Evolutionary conservation across 2,113 vertebrate species (phyloP).

Genomic region (Cynocephalus volans): DNA sequence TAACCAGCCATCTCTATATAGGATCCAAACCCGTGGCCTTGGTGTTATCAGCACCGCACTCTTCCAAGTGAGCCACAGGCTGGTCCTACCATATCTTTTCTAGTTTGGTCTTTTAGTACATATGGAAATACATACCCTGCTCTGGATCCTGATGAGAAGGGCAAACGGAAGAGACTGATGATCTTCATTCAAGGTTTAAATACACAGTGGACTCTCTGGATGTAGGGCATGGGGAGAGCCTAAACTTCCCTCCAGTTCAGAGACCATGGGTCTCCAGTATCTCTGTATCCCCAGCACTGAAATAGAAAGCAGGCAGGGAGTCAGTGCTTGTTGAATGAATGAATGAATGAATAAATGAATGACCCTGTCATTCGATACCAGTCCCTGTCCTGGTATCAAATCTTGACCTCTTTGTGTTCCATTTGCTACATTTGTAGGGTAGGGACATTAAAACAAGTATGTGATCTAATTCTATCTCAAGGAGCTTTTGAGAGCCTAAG

Average conservation of each 20-base stretch:
- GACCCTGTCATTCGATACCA: no score
- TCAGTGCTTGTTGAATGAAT: not conserved
- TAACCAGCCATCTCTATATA: no score
- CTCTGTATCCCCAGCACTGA: not conserved
- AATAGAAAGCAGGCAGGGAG: not conserved
- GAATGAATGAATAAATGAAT: not conserved
- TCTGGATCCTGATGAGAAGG: not conserved
- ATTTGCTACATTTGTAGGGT: not conserved
- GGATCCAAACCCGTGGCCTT: no score
- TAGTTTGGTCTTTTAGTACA: not conserved
- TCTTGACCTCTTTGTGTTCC: conserved; percentile 15
- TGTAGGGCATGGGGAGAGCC: not conserved
- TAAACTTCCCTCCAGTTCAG: not conserved
- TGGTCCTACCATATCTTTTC: not conserved
- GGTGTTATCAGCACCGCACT: no score
- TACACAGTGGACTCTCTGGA: not conserved
- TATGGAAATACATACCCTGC: not conserved
- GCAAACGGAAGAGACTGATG: not conserved
- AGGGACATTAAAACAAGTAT: not conserved
- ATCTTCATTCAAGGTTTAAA: not conserved
- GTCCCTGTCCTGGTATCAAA: not conserved
- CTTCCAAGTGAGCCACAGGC: no score
- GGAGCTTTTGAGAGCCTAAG: not conserved
- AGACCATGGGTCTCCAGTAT: not conserved
- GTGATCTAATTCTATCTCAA: not conserved